phyloP scores from a whole-genome alignment of 2,797 vertebrate species.

The Acomys russatus region DNA sequence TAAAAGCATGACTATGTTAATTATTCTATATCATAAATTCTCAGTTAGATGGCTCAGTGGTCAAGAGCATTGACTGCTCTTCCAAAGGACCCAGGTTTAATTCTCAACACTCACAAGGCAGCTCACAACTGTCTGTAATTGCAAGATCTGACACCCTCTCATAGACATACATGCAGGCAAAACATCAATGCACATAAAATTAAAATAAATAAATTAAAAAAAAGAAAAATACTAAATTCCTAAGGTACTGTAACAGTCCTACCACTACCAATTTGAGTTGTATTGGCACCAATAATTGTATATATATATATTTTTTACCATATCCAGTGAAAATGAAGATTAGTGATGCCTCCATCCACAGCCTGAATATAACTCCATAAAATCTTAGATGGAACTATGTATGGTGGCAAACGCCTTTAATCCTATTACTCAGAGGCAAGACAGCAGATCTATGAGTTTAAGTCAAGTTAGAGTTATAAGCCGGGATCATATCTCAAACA shows the following conservation, averaged over 20 bases:
- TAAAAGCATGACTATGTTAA: background rate
- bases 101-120: too few relatives aligned
- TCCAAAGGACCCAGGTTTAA: too few relatives aligned
- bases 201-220: background rate
- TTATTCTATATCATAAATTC: slow-evolving; percentile 32
- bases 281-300: slow-evolving; percentile 43
- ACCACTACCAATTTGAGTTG: background rate
- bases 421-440: background rate
- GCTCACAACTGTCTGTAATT: too few relatives aligned
- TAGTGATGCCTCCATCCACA: background rate
- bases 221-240: slow-evolving; percentile 34
- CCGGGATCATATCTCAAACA: background rate
- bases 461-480: background rate
- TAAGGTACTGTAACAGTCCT: background rate
- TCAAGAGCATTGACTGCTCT: background rate
- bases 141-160: too few relatives aligned
- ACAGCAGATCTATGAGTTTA: background rate
- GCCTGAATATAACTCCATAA: background rate
- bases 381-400: background rate
- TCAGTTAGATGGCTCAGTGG: background rate
- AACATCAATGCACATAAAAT: too few relatives aligned
- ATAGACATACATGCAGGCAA: too few relatives aligned
- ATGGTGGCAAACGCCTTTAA: background rate
- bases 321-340: slow-evolving; percentile 29
- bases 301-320: slow-evolving; percentile 44